Evolutionary conservation across 2,797 vertebrate species (phyloP).

Genomic region (Pantherophis vulpinus): DNA sequence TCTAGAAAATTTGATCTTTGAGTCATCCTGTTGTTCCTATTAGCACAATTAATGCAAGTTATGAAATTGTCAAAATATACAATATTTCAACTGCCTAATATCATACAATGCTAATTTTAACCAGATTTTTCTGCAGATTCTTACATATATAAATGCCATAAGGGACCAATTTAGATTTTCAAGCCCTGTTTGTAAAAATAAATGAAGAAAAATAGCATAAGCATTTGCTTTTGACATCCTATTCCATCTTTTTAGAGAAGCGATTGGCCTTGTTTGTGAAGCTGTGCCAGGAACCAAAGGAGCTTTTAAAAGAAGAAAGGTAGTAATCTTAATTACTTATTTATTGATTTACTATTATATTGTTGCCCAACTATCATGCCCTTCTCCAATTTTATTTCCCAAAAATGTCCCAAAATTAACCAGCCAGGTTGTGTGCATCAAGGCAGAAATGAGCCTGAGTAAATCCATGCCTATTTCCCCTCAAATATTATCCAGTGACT

Average conservation of each 20-base stretch:
- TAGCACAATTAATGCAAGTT: neutral
- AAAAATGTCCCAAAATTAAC: neutral
- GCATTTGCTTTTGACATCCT: conserved; percentile 46
- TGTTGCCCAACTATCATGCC: neutral
- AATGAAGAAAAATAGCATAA: conserved; percentile 31
- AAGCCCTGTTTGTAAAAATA: neutral
- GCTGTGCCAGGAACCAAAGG: conserved; percentile 91
- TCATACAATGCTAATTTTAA: neutral
- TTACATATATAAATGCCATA: neutral
- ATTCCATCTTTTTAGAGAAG: conserved; percentile 82
- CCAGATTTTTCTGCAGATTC: neutral
- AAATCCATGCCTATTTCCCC: neutral
- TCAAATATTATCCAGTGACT: neutral
- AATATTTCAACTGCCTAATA: neutral
- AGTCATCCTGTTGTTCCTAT: neutral
- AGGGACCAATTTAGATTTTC: conserved; percentile 5
- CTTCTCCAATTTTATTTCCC: neutral
- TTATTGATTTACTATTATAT: neutral
- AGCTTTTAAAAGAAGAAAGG: conserved; percentile 95
- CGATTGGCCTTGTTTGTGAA: conserved; percentile 95
- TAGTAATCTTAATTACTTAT: conserved; percentile 61
- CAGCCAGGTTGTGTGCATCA: neutral
- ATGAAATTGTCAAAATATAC: neutral
- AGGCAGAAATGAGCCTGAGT: neutral
- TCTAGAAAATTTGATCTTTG: neutral